A percentile compares a stretch with the other conserved stretches of the same genome.
These are phyloP conservation scores for Agriopis aurantiaria DNA, from an alignment of 2,888 invertebrate genomes.

Conservation along the genomic window DNA sequence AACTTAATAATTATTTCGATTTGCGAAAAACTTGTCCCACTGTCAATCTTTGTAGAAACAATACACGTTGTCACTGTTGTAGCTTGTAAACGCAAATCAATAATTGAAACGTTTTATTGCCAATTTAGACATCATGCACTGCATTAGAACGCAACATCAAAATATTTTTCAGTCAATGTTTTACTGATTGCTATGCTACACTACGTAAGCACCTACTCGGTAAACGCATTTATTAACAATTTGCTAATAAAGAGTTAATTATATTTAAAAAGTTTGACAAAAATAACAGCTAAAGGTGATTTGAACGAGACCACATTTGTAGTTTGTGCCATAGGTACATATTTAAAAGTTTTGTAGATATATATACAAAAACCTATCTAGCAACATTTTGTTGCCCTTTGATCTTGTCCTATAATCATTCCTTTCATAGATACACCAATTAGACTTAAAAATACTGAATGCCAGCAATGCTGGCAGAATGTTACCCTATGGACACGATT, in stretches of 20 bases:
- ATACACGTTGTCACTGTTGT: constrained; percentile 15
- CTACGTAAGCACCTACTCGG: not conserved
- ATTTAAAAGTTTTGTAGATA: no score
- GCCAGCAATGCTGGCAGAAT: not conserved
- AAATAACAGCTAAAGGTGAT: no score
- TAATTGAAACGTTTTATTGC: constrained; percentile 23
- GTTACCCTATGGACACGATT: no score
- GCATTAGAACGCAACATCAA: constrained; percentile 10
- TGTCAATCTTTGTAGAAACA: not conserved
- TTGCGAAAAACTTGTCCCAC: not conserved
- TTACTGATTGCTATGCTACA: no score
- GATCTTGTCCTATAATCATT: not conserved
- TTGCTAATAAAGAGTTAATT: no score
- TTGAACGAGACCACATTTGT: no score
- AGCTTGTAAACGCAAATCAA: constrained; percentile 21
- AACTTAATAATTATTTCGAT: not conserved
- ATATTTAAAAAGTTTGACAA: no score
- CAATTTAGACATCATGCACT: constrained; percentile 19
- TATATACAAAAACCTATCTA: no score
- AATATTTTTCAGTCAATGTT: not conserved
- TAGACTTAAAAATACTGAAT: not conserved
- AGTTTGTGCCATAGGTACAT: no score
- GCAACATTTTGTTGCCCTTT: not conserved
- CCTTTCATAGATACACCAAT: no score
- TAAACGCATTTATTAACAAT: no score